These are phyloP conservation scores for Remorina albescens DNA, from an alignment of 2,797 vertebrate species.

Conservation along the genomic window DNA sequence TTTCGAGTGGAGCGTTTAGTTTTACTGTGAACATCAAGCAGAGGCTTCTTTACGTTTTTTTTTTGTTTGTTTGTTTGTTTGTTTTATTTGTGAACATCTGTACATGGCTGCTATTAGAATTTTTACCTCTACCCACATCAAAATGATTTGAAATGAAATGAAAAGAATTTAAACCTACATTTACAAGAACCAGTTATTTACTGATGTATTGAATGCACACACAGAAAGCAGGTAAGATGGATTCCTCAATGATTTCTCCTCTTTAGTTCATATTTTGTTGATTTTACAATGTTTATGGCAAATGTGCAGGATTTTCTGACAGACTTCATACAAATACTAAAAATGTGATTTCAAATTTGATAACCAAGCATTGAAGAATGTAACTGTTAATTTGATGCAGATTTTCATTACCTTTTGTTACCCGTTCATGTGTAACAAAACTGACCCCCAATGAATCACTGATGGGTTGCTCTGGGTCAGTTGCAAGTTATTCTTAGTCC, in stretches of 20 bases:
- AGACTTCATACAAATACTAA: background rate
- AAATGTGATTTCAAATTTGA: background rate
- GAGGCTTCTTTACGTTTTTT: background rate
- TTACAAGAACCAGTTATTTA: background rate
- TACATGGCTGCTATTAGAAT: background rate
- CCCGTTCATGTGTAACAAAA: background rate
- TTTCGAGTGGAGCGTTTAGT: background rate
- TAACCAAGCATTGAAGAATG: background rate
- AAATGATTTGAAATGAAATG: no score
- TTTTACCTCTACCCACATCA: background rate
- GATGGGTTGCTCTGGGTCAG: background rate
- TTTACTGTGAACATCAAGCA: background rate
- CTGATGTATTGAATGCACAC: background rate
- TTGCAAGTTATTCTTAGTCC: slow-evolving; percentile 37
- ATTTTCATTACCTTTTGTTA: background rate
- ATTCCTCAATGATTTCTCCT: background rate
- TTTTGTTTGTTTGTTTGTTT: background rate
- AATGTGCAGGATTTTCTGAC: background rate
- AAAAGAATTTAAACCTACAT: no score
- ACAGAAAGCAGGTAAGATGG: background rate
- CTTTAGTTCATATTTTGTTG: background rate
- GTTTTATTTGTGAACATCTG: background rate
- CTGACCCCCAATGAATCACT: background rate
- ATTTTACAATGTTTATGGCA: background rate
- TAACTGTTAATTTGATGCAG: background rate